Evolutionary conservation across 1,140 invertebrate species (phyloP), one percentile per base, ranked within the genome.

Genomic region (Maniola jurtina): DNA sequence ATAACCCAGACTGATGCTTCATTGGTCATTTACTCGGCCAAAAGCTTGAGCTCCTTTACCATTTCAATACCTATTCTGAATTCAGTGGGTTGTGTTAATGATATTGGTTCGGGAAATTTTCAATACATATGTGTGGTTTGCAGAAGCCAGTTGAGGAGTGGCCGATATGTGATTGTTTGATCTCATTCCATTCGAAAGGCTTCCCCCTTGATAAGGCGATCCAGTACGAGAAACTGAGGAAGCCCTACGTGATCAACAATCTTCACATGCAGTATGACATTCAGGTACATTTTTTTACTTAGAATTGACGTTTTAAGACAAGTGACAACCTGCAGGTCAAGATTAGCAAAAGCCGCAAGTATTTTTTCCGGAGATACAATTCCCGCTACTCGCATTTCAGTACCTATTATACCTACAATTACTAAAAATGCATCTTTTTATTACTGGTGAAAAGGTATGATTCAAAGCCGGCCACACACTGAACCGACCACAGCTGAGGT

Each of bases 121-220:
- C 34, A 61, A 52, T 48, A 61, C 14, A 33, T 36, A n/a, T 34
- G 14, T 42, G 54, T 62, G 10, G 75, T 71, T 80, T 85, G 59
- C 86, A 98, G 94, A 95, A 97, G 91, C 96, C 98, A 2, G 97
- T 99, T 9, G 98, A 99, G 89, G 95, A 99, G 80, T 99, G 99
- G 99, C 99, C 98, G 2, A 92, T 97, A 15, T 98, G 98, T 83
- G 98, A 99, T 91, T 99, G 98, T 83, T 93, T 99, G 13, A 98
- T 99, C 66, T 99, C 98, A 66, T 99, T 99, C 88, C 98, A 99
- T 89, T 99, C 98, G 1, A 98, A 98, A 92, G 98, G 98, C 78
- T 99, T 99, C 92, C 99, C 98, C 5, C 92, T 99, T 64, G 97
- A 98, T 78, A 99, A 99, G 93, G 98, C 99, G n/a, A 98, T 99